Evolutionary conservation across 2,113 vertebrate genomes (phyloP).

Genomic region (Willisornis vidua): DNA sequence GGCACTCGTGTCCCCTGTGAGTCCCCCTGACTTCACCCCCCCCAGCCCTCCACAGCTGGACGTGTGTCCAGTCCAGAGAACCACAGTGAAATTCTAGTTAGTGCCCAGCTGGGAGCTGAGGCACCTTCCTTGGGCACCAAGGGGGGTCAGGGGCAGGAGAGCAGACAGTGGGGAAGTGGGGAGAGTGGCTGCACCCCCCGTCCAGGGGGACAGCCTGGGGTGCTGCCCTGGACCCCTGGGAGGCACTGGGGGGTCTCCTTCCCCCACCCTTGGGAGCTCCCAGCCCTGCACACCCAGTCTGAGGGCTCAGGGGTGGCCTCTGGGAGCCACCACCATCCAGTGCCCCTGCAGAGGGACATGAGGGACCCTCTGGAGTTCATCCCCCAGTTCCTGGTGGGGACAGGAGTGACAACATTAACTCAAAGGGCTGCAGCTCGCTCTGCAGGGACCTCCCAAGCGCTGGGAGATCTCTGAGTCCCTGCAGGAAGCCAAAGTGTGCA

Average conservation of each 20-base stretch:
- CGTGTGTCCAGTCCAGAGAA: not conserved
- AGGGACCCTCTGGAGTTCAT: not conserved
- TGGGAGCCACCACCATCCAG: not conserved
- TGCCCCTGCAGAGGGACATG: not conserved
- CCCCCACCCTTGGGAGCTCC: accelerated
- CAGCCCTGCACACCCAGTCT: not conserved
- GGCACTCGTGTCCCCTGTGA: not conserved
- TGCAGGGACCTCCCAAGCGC: not conserved
- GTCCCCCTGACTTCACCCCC: not conserved
- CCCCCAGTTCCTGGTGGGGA: not conserved
- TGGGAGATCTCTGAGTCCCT: not conserved
- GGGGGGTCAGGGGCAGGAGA: not conserved
- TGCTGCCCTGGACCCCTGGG: accelerated
- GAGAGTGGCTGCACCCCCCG: accelerated
- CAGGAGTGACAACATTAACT: not conserved
- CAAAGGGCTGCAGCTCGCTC: accelerated
- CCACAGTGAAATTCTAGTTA: not conserved
- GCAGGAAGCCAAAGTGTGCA: not conserved
- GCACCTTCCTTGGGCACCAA: accelerated
- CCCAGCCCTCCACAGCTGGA: accelerated
- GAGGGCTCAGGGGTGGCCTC: not conserved
- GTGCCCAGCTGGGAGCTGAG: not conserved
- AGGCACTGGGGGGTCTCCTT: accelerated
- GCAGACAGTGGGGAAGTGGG: accelerated
- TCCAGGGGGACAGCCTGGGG: not conserved